Conservation (phyloP, 2,797 vertebrate species). For the Liparis tanakae region DNA sequence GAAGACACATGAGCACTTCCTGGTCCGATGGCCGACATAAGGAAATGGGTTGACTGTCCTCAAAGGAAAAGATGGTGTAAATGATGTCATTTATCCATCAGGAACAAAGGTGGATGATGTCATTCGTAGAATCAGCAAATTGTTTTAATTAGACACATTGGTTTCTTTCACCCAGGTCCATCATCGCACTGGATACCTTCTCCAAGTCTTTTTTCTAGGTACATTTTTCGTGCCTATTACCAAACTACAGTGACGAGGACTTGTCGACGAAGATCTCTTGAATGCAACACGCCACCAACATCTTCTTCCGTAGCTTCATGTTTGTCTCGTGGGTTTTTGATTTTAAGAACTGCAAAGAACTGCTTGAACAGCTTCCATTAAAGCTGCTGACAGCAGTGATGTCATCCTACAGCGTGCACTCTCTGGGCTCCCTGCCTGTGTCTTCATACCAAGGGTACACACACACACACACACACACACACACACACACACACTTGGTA, state of each 20-base stretch:
- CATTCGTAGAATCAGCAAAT: not conserved
- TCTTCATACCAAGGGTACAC: conserved; percentile 33
- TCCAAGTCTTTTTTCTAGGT: not conserved
- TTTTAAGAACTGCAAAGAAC: not conserved
- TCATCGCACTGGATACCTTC: too few species aligned
- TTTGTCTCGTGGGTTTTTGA: not conserved
- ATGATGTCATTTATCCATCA: not conserved
- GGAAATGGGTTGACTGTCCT: not conserved
- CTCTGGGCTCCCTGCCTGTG: conserved; percentile 28
- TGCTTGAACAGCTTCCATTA: conserved; percentile 37
- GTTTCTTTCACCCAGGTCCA: not conserved
- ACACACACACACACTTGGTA: conserved; percentile 18
- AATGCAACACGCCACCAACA: not conserved
- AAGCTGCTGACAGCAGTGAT: conserved; percentile 37
- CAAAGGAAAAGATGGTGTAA: not conserved
- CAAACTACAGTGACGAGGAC: not conserved
- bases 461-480: conserved; percentile 22
- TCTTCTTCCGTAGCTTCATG: not conserved
- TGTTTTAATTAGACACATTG: not conserved
- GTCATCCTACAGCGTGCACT: conserved; percentile 44
- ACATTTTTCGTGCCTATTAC: not conserved
- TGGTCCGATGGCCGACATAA: not conserved
- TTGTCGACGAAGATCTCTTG: not conserved
- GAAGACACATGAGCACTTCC: not conserved
- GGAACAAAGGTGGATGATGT: not conserved